Conservation (phyloP, 2,888 invertebrate species). For the Pristionchus mayeri region DNA sequence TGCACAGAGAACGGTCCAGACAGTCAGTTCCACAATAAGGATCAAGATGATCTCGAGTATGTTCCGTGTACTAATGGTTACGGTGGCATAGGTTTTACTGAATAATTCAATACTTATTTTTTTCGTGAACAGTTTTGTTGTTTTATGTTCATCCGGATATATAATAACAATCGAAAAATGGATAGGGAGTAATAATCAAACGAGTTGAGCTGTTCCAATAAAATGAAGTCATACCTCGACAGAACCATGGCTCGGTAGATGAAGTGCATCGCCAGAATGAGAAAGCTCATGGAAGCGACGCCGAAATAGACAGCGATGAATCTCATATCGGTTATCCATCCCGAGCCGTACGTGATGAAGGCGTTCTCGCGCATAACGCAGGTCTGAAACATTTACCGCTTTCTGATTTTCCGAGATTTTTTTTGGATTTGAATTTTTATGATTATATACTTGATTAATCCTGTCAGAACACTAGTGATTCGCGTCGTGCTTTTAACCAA, state of each 20-base stretch:
- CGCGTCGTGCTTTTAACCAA: neutral
- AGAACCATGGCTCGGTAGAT: neutral
- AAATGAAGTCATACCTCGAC: neutral
- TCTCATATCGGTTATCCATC: neutral
- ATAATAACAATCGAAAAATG: too few relatives aligned
- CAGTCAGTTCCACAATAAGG: neutral
- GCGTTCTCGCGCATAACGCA: conserved; percentile 3
- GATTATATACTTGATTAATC: too few relatives aligned
- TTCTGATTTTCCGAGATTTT: too few relatives aligned
- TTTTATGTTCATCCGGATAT: too few relatives aligned
- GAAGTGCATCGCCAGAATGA: conserved; percentile 24
- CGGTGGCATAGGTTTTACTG: neutral
- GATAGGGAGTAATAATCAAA: too few relatives aligned
- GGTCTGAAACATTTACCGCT: neutral
- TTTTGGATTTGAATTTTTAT: neutral
- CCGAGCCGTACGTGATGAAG: neutral
- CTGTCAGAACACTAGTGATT: neutral
- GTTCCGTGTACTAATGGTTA: neutral
- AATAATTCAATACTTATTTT: too few relatives aligned
- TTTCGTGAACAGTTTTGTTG: too few relatives aligned
- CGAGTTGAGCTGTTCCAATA: too few relatives aligned
- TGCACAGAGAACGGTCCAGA: conserved; percentile 5
- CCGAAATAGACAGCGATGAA: neutral
- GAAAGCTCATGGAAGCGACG: conserved; percentile 4
- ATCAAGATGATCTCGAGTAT: neutral